Evolutionary conservation across 2,797 vertebrate species (phyloP), one percentile per base, ranked within the genome.

Genomic region (Acanthornis magna): DNA sequence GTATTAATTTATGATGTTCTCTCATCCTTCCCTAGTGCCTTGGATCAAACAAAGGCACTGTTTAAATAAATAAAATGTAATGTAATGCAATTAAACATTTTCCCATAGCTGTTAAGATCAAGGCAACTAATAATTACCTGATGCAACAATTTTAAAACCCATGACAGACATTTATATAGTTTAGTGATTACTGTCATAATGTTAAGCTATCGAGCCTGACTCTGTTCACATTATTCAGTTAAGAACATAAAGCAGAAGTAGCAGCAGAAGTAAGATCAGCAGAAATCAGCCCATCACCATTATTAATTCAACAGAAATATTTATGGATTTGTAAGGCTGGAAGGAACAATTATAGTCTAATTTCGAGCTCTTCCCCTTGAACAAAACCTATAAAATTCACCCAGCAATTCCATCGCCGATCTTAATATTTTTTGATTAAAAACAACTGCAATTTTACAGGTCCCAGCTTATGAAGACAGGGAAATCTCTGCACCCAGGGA

Each of bases 61-160:
- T 95, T 95, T 96, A 96, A 95, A 91, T 95, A 96, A 97, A 95
- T 96, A 96, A 96, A 91, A 91, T 87, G 70, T 87, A 96, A 91
- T 81, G 84, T 88, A 96, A 92, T 89, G 85, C 84, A 96, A 94
- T 97, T 96, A 96, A 97, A 94, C 62, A 83, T 94, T 93, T 93
- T 83, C 92, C 92, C 89, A 84, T 82, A 93, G 94, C 95, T 94
- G 72, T 91, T 93, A 95, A 90, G 88, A 96, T 95, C 89, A 96
- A 96, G 91, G 88, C 73, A 84, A 95, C 81, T 89, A 96, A 91
- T 92, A 94, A 96, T 96, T 95, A 95, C 88, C 71, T 77, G 84
- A 86, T 93, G 71, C 88, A 88, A 91, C 47, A 73, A 78, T 89
- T 91, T 93, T 50, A 91, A 97, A 95, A 84, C 62, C 67, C 88